These are phyloP conservation scores for Bostrychus sinensis DNA, from an alignment of 2,113 vertebrate genomes.

Conservation along the genomic window DNA sequence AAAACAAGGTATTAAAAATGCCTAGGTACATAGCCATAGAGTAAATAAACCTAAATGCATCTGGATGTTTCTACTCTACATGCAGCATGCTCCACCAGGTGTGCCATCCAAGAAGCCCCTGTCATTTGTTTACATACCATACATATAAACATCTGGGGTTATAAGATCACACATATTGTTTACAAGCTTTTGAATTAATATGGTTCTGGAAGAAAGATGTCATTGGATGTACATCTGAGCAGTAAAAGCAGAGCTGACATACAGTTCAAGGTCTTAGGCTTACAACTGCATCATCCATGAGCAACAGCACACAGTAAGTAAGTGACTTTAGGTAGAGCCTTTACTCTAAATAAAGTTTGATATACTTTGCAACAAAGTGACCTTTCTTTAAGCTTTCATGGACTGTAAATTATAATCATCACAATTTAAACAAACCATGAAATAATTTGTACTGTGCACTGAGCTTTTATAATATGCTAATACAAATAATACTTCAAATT, in stretches of 20 bases:
- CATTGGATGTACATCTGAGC: slow-evolving; percentile 3
- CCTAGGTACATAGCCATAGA: neutral
- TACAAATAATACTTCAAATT: too few relatives aligned
- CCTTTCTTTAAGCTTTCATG: too few relatives aligned
- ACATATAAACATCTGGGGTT: neutral
- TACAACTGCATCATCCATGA: neutral
- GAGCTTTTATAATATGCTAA: too few relatives aligned
- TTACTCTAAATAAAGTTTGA: too few relatives aligned
- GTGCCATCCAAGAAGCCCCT: neutral
- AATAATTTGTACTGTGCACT: too few relatives aligned
- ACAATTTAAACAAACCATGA: too few relatives aligned
- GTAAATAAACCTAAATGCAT: neutral
- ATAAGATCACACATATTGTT: neutral
- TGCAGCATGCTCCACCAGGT: neutral
- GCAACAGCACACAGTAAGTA: neutral
- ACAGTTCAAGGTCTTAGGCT: neutral
- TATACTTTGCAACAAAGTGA: too few relatives aligned
- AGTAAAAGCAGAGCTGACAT: slow-evolving; percentile 4
- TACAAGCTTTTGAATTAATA: neutral
- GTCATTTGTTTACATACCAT: neutral
- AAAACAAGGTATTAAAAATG: neutral
- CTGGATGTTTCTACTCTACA: neutral
- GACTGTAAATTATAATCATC: too few relatives aligned
- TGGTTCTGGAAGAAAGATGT: neutral
- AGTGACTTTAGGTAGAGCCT: too few relatives aligned